Evolutionary conservation across 2,888 invertebrate genomes (phyloP), one percentile per base, ranked within the genome.

Genomic region (Mycogona germanica): DNA sequence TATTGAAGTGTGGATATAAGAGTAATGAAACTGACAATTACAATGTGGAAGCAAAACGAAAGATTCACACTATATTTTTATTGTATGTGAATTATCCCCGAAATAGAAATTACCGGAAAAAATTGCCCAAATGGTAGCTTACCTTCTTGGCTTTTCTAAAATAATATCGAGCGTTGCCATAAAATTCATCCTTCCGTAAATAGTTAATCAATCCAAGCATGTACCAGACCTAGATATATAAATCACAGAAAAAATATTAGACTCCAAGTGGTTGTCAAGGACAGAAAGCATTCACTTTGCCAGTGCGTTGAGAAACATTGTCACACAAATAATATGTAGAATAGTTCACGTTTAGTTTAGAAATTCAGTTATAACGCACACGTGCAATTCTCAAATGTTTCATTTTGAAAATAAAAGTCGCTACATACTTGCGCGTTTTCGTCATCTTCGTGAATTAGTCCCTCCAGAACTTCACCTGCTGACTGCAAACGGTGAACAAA

Each of bases 201-300:
- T 68, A 67, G 60, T 69, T 69, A 12, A 66, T 62, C 69, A 69
- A 70, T 7, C 71, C 72, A 54, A 71, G 63, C 57, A 72, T 61
- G 62, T 73, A 72, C 72, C 72, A 73, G 28, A 68, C 65, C 62
- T 63, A n/a, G n/a, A n/a, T n/a, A n/a, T n/a, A n/a, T n/a, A 42
- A 37, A 55, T 35, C 21, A 41, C 21, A 50, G 38, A 45, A 30
- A 29, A 3, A 41, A 40, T n/a, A 6, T n/a, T 4, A 42, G 21
- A 26, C 4, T 5, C 14, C 17, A 14, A 41, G n/a, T 55, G 40
- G 6, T n/a, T n/a, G n/a, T n/a, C n/a, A n/a, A n/a, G n/a, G n/a
- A n/a, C n/a, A n/a, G n/a, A n/a, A n/a, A n/a, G n/a, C n/a, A n/a
- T n/a, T n/a, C n/a, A n/a, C n/a, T n/a, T n/a, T n/a, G n/a, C n/a